Evolutionary conservation across 2,113 vertebrate species (phyloP).

Genomic region (Pipra filicauda): DNA sequence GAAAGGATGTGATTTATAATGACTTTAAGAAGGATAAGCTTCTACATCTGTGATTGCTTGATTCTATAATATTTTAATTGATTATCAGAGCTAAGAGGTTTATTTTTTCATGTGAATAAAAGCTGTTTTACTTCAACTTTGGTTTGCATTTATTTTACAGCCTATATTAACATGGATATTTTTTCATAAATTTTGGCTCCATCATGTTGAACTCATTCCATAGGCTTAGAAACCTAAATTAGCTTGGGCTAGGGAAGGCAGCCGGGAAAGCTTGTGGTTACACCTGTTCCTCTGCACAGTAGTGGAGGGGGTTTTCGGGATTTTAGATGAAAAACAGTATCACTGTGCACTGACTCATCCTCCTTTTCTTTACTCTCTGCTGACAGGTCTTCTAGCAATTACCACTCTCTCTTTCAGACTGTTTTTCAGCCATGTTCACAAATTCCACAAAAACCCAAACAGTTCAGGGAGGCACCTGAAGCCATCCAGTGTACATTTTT

Average conservation of each 20-base stretch:
- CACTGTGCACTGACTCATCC: neutral
- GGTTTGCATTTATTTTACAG: constrained; percentile 79
- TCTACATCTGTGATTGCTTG: constrained; percentile 81
- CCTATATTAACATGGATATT: constrained; percentile 40
- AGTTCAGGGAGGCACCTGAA: neutral
- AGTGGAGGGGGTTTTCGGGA: neutral
- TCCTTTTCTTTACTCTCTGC: neutral
- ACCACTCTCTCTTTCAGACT: neutral
- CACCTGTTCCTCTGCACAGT: constrained; percentile 34
- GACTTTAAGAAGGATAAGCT: constrained; percentile 86
- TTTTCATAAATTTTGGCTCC: constrained; percentile 56
- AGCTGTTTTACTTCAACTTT: constrained; percentile 45
- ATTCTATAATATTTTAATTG: constrained; percentile 79
- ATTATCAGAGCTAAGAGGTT: constrained; percentile 81
- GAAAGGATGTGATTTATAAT: constrained; percentile 88
- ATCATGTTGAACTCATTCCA: constrained; percentile 65
- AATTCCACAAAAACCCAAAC: neutral
- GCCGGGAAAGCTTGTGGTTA: neutral
- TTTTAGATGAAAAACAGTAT: neutral
- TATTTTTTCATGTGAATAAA: constrained; percentile 69
- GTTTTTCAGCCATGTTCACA: neutral
- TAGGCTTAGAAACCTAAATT: constrained; percentile 60
- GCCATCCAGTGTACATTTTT: neutral
- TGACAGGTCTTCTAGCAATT: neutral
- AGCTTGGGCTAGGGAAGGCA: neutral